Percentiles rank a stretch among this genome's conserved stretches.
phyloP scores from a whole-genome alignment of 2,113 vertebrate species.

The Irena cyanogastra region DNA sequence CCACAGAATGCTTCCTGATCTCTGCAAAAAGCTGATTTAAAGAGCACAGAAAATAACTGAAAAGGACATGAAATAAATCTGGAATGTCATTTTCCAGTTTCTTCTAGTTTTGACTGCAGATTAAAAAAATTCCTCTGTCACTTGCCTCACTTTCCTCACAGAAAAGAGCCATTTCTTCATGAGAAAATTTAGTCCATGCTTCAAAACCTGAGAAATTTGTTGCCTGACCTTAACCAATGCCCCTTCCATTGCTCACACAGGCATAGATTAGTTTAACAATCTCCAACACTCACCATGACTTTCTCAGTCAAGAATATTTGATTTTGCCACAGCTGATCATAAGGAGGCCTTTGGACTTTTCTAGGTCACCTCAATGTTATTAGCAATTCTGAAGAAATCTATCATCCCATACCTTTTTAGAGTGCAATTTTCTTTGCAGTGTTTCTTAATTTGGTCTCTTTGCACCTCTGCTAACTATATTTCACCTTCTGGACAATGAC shows the following conservation, averaged over 20 bases:
- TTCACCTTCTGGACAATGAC: background rate
- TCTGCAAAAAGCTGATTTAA: background rate
- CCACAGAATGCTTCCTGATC: background rate
- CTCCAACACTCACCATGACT: background rate
- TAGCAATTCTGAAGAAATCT: background rate
- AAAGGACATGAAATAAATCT: too few species aligned
- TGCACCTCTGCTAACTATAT: background rate
- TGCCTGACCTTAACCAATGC: background rate
- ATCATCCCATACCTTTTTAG: background rate
- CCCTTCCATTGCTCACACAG: background rate
- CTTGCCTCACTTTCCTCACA: too few species aligned
- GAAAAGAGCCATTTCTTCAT: background rate
- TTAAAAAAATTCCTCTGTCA: too few species aligned
- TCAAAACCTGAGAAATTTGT: background rate
- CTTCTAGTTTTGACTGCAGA: too few species aligned
- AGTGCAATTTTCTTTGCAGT: background rate
- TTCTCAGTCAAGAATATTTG: background rate
- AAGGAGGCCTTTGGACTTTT: background rate
- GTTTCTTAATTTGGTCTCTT: background rate
- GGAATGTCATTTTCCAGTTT: too few species aligned
- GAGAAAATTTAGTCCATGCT: background rate
- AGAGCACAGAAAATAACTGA: too few species aligned
- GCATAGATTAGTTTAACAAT: background rate
- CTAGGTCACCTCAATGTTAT: background rate
- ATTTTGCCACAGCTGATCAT: background rate